Evolutionary conservation across 1,140 invertebrate species (phyloP).

Genomic region (Sycophaga agraensis): DNA sequence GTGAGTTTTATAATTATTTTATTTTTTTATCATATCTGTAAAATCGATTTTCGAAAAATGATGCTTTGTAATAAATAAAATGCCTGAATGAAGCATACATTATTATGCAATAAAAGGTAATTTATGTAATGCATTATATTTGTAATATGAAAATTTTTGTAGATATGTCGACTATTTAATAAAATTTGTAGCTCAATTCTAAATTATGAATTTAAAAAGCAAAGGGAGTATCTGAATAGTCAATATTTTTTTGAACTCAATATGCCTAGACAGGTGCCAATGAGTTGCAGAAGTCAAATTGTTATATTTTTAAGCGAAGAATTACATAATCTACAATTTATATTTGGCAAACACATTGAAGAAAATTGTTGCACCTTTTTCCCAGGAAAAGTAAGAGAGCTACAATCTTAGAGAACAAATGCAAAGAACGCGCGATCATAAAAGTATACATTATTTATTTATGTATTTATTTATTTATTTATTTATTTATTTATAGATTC

Average conservation of each 20-base stretch:
- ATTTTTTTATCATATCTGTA: too few species aligned
- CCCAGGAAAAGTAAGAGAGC: conserved; percentile 14
- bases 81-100: too few species aligned
- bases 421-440: too few species aligned
- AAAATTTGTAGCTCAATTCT: not conserved
- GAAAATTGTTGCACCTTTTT: conserved; percentile 10
- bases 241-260: not conserved
- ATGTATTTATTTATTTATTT: too few species aligned
- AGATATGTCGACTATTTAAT: not conserved
- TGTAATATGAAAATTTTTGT: too few species aligned
- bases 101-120: too few species aligned
- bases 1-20: not conserved
- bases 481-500: conserved; percentile 1
- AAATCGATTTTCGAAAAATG: too few species aligned
- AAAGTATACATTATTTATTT: not conserved
- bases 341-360: not conserved
- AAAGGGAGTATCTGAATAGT: not conserved
- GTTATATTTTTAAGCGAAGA: not conserved
- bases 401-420: too few species aligned
- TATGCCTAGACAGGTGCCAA: not conserved
- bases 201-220: not conserved
- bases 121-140: too few species aligned
- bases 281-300: not conserved
- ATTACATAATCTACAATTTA: not conserved
- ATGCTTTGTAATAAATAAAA: too few species aligned